Evolutionary conservation across 2,797 vertebrate genomes (phyloP).

Genomic region (Petrocephalus schoutedeni): DNA sequence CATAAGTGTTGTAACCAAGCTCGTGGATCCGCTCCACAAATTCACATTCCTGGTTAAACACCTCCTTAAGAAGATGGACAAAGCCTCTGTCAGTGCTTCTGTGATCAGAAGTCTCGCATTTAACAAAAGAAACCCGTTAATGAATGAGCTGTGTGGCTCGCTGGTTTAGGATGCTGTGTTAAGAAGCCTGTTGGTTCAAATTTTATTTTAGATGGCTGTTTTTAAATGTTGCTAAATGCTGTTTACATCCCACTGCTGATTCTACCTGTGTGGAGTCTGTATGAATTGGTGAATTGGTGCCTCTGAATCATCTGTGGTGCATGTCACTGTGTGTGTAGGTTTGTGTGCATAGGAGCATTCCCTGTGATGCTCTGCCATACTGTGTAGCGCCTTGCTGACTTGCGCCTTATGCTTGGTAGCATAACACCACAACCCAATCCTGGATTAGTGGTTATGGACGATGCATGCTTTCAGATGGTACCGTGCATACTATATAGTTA

Average conservation of each 20-base stretch:
- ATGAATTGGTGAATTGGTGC: background rate
- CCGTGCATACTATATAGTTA: background rate
- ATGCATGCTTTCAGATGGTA: background rate
- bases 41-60: conserved; percentile 86
- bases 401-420: background rate
- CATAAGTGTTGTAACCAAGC: conserved; percentile 91
- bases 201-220: background rate
- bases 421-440: background rate
- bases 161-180: background rate
- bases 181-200: background rate
- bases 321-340: background rate
- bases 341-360: background rate
- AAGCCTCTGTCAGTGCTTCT: conserved; percentile 11
- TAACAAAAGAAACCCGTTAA: background rate
- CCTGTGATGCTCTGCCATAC: background rate
- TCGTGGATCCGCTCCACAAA: conserved; percentile 95
- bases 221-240: background rate
- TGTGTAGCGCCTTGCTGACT: background rate
- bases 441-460: background rate
- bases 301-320: background rate
- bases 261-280: background rate
- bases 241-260: background rate
- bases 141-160: background rate
- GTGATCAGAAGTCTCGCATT: background rate
- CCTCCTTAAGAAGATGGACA: conserved; percentile 62